A percentile compares a stretch with the other conserved stretches of the same genome.
These are phyloP conservation scores for Solen grandis DNA, from an alignment of 1,140 invertebrate species.

Conservation along the genomic window DNA sequence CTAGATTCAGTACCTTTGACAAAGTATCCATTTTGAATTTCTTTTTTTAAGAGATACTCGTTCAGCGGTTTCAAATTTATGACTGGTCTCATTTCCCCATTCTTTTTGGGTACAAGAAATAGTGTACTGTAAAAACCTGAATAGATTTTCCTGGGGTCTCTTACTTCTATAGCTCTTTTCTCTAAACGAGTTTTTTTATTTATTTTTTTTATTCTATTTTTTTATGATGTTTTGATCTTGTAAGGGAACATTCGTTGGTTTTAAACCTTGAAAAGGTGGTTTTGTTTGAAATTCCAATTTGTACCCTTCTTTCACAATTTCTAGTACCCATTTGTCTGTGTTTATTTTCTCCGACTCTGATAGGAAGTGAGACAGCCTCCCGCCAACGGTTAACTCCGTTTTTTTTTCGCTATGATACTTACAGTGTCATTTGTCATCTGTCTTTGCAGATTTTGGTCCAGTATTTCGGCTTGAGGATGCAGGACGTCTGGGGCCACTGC, in stretches of 20 bases:
- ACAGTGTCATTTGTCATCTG: conserved; percentile 21
- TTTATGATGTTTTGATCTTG: background rate
- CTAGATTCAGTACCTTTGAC: conserved; percentile 12
- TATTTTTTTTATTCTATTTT: too few relatives aligned
- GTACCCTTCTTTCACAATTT: conserved; percentile 24
- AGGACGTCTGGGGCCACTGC: background rate
- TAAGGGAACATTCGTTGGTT: background rate
- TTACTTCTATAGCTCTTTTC: conserved; percentile 15
- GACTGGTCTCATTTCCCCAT: background rate
- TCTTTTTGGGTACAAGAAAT: conserved; percentile 41
- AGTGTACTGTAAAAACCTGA: conserved; percentile 37
- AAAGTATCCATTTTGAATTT: conserved; percentile 41
- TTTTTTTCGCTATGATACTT: conserved; percentile 26
- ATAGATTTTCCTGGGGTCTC: background rate
- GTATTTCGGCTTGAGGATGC: conserved; percentile 1
- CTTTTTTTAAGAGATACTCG: conserved; percentile 20
- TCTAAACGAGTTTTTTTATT: conserved; percentile 1
- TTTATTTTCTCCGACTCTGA: conserved; percentile 21
- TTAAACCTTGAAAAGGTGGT: conserved; percentile 1
- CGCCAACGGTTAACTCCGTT: conserved; percentile 29
- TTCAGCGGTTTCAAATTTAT: conserved; percentile 32
- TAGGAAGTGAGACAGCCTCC: conserved; percentile 17
- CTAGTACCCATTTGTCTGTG: conserved; percentile 30
- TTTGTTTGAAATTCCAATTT: conserved; percentile 18
- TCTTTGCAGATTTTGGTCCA: conserved; percentile 2